Percentiles rank a stretch among this genome's conserved stretches.
Evolutionary conservation across 2,797 vertebrate genomes (phyloP).

Genomic region (Spheniscus humboldti): DNA sequence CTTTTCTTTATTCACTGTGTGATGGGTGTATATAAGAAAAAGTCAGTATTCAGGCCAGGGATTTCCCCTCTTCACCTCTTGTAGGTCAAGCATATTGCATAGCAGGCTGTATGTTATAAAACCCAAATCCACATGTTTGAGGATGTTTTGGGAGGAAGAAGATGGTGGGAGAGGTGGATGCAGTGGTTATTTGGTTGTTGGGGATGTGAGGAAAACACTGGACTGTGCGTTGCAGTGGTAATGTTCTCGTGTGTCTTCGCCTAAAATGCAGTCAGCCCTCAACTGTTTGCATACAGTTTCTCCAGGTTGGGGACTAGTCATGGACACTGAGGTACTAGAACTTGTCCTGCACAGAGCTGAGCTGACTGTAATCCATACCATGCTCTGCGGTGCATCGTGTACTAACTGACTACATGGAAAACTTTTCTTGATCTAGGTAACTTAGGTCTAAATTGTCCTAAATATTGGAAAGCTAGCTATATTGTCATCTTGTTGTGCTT

Average conservation of each 20-base stretch:
- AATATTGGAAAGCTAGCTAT: neutral
- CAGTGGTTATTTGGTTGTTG: neutral
- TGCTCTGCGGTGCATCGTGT: neutral
- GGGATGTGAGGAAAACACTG: neutral
- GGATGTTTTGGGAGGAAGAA: neutral
- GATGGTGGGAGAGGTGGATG: neutral
- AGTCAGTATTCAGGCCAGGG: neutral
- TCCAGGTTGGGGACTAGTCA: accelerated
- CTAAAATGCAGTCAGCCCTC: neutral
- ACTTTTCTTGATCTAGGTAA: neutral
- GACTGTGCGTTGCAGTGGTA: neutral
- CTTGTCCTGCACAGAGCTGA: neutral
- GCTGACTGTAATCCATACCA: neutral
- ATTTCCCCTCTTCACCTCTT: neutral
- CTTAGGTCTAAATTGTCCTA: neutral
- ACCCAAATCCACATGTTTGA: neutral
- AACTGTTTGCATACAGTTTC: accelerated
- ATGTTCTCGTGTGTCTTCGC: neutral
- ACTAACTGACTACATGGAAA: neutral
- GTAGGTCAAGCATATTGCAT: neutral
- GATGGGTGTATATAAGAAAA: neutral
- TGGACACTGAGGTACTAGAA: neutral
- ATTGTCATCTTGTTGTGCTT: neutral
- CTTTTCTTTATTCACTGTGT: neutral
- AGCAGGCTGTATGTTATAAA: neutral